Base-by-base conservation (phyloP, 2,113 vertebrate species). In the Sceloporus undulatus region DNA sequence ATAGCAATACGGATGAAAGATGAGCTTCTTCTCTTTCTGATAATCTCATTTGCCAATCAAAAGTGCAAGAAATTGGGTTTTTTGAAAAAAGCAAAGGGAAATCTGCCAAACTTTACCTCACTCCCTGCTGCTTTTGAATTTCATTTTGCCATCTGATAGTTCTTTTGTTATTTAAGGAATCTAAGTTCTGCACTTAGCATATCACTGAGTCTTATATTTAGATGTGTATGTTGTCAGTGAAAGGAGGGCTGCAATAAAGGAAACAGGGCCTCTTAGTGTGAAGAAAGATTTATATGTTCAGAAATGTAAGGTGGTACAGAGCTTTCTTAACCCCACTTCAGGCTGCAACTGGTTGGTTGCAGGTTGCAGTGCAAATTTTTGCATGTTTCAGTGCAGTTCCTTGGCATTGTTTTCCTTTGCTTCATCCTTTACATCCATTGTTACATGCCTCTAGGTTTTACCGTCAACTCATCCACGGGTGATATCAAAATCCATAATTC, bases 31-130 rank as follows among this genome's bases (percentile, higher is more conserved):
- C 40, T 38, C 40, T 74, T 87, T 29, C 34, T 59, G 34, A 73
- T 87, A 42, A 87, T 74, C 68, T 87, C 34, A 19, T 42, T 74
- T 42, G 68, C 54, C 38, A 21, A 40, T n/a, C 25, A 42, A 81
- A 87, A 71, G 54, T 62, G 54, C 40, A 29, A 62, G 29, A 87
- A 87, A 56, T 87, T 42, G 66, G 62, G 14, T 87, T 87, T 16
- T 62, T 42, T 13, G 59, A 48, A 85, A 66, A 42, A 79, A 34
- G 70, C 11, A 54, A 34, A 25, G 19, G 27, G 40, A 70, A 18
- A 79, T 38, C 65, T 79, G 62, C 76, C 75, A 79, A 79, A 79
- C 68, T 1, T 52, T 23, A 79, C 29, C 85, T 86, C 25, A 52
- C 29, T 86, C 18, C 85, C 76, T 79, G n/a, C 62, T 70, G 85